Conservation (phyloP, 1,140 invertebrate species). For the Hormaphis cornu region DNA sequence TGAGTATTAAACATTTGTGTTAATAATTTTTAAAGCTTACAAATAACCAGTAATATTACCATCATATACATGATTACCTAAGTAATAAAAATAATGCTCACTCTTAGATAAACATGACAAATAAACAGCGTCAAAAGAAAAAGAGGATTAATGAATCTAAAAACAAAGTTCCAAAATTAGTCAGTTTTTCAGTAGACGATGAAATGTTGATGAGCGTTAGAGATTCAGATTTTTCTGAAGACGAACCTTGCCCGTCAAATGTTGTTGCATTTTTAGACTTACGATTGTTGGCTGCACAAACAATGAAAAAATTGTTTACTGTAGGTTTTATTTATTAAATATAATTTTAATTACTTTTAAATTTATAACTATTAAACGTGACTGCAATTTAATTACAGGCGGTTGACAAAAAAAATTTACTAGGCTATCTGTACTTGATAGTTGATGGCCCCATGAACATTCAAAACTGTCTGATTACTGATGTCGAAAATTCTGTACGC, state of each 20-base stretch:
- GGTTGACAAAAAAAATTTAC: slow-evolving; percentile 7
- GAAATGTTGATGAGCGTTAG: background rate
- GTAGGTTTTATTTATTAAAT: background rate
- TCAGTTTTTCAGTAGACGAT: slow-evolving; percentile 1
- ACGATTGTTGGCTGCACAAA: slow-evolving; percentile 16
- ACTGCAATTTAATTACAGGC: slow-evolving; percentile 2
- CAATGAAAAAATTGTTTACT: slow-evolving; percentile 20
- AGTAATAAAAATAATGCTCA: background rate
- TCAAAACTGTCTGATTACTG: background rate
- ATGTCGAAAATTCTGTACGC: background rate
- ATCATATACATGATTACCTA: too few species aligned
- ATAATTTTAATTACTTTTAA: background rate
- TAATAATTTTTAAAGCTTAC: too few species aligned
- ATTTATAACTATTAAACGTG: background rate
- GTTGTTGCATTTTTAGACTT: background rate
- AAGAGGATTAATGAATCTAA: slow-evolving; percentile 23
- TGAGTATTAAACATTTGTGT: background rate
- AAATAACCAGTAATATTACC: too few species aligned
- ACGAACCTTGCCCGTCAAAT: background rate
- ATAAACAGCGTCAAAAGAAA: slow-evolving; percentile 26
- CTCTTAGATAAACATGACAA: slow-evolving; percentile 14
- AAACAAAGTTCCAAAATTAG: slow-evolving; percentile 19
- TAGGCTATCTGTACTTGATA: slow-evolving; percentile 17
- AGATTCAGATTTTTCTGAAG: slow-evolving; percentile 28
- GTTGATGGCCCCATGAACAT: slow-evolving; percentile 15